Evolutionary conservation across 2,797 vertebrate species (phyloP), one percentile per base, ranked within the genome.

Genomic region (Phylloscopus collybita): DNA sequence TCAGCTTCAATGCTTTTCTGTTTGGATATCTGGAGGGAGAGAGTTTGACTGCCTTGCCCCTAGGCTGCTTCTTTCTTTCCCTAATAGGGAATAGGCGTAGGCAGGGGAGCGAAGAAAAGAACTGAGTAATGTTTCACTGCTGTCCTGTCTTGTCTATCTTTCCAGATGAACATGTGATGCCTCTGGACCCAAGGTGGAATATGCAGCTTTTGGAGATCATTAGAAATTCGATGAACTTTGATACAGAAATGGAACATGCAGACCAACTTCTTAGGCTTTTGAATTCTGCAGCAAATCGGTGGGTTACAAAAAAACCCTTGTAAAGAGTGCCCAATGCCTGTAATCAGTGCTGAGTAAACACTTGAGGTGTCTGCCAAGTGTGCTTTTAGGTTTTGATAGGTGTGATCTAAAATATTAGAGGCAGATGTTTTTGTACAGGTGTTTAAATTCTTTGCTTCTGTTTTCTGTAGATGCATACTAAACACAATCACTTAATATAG

Each of bases 131-230:
- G 8, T 66, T 88, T 93, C 22, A 20, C 51, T 81, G 14, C 26
- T 71, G 32, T 76, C 53, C 9, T 79, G 7, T 64, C 40, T 70
- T 74, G 19, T 82, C 20, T 92, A 11, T 56, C 42, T 90, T 93
- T 86, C 40, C 92, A 99, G 99, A 99, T 97, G 99, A 99, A 83
- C 98, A 98, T 93, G 98, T 99, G 95, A 98, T 99, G 84, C 98
- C 98, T 90, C 96, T 99, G 95, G 99, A 99, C 95, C 99, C 99
- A 97, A 98, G 99, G 21, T 99, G 99, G 99, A 99, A 99, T 96
- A 98, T 99, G 95, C 99, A 99, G 80, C 98, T 99, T 94, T 97
- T 99, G 97, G 98, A 99, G 90, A 98, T 99, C 80, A 96, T 99
- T 78, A 98, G 98, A 92, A 99, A 98, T 98, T 99, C 99, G 0